A percentile compares a stretch with the other conserved stretches of the same genome.
These are phyloP conservation scores for Brotogeris chrysoptera DNA, from an alignment of 2,797 vertebrate species.

Conservation along the genomic window DNA sequence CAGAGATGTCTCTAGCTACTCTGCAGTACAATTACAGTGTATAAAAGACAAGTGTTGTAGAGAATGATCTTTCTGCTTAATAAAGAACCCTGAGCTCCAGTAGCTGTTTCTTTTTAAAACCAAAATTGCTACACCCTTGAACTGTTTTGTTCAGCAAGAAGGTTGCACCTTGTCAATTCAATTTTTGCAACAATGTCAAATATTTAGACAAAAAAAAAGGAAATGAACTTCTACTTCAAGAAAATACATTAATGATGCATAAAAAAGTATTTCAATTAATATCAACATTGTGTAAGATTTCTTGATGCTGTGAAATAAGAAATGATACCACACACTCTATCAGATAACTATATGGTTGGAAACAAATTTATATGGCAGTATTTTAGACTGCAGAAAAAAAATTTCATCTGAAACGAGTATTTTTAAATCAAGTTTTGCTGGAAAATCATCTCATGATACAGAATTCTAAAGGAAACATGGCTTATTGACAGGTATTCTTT, in stretches of 20 bases:
- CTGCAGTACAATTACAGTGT: not conserved
- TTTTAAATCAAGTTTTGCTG: not conserved
- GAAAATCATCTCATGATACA: not conserved
- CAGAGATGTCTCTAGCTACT: not conserved
- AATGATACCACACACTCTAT: not conserved
- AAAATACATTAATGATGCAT: fast-evolving
- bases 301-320: not conserved
- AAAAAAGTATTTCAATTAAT: not conserved
- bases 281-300: not conserved
- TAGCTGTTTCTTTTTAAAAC: not conserved
- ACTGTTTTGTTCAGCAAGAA: not conserved
- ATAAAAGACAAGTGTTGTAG: not conserved
- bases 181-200: not conserved
- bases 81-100: not conserved
- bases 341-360: not conserved
- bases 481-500: not conserved
- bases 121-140: not conserved
- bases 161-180: not conserved
- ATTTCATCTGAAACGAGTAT: fast-evolving
- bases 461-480: not conserved
- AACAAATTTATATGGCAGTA: not conserved
- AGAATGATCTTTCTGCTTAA: not conserved
- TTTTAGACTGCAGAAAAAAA: not conserved
- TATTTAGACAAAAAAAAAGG: not conserved
- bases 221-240: not conserved